Percentiles rank a stretch among this genome's conserved stretches.
Evolutionary conservation across 2,888 invertebrate genomes (phyloP).

Genomic region (Beris morrisii): DNA sequence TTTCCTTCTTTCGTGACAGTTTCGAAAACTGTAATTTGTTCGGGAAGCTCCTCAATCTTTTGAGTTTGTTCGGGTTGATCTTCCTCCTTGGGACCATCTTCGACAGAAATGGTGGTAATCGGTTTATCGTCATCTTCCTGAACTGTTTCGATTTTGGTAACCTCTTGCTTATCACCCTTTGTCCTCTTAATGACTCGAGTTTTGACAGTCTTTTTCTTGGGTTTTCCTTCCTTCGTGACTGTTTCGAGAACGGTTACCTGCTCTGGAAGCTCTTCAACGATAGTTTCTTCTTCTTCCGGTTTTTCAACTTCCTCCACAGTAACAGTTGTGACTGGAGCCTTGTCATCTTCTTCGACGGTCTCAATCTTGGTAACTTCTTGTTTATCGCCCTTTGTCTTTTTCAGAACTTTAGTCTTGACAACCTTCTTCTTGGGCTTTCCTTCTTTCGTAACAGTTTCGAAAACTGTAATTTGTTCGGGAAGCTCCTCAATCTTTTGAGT

Average conservation of each 20-base stretch:
- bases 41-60: constrained; percentile 36
- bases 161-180: constrained; percentile 51
- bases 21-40: constrained; percentile 41
- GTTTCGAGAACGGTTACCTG: constrained; percentile 47
- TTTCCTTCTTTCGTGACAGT: constrained; percentile 42
- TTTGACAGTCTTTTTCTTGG: constrained; percentile 46
- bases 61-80: constrained; percentile 38
- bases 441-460: constrained; percentile 44
- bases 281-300: constrained; percentile 48
- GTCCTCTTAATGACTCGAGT: constrained; percentile 40
- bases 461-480: constrained; percentile 42
- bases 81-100: constrained; percentile 36
- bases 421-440: constrained; percentile 47
- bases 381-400: constrained; percentile 45
- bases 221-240: constrained; percentile 49
- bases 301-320: constrained; percentile 44
- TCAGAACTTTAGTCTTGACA: constrained; percentile 48
- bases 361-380: constrained; percentile 46
- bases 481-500: constrained; percentile 41
- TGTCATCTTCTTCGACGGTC: constrained; percentile 46
- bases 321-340: constrained; percentile 47
- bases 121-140: constrained; percentile 54
- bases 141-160: constrained; percentile 53
- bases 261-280: constrained; percentile 49
- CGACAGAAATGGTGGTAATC: constrained; percentile 44